These are phyloP conservation scores for Mungos mungo DNA, from an alignment of 2,113 vertebrate genomes.

Conservation along the genomic window DNA sequence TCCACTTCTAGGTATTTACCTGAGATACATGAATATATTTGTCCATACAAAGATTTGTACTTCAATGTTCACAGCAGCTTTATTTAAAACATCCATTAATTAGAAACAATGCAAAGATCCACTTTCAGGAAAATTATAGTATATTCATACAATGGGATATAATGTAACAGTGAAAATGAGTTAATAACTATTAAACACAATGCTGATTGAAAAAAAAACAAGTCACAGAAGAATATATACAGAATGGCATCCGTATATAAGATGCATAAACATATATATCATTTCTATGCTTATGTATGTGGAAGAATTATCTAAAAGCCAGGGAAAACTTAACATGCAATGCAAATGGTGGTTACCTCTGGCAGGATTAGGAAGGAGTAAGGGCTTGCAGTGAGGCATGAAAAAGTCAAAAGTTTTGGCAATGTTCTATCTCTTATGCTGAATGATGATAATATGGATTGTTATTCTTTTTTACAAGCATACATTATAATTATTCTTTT, in stretches of 20 bases:
- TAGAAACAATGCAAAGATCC: background rate
- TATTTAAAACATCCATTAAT: background rate
- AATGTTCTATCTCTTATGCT: background rate
- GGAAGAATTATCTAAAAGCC: background rate
- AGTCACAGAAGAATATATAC: background rate
- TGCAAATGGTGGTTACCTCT: background rate
- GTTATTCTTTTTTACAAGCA: background rate
- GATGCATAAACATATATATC: background rate
- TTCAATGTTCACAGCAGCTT: background rate
- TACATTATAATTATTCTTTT: background rate
- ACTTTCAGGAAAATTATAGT: background rate
- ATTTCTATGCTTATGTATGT: background rate
- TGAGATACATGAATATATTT: background rate
- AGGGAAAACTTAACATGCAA: background rate
- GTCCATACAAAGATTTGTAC: background rate
- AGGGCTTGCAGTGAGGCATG: fast-evolving
- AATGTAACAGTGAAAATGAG: background rate
- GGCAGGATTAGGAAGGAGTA: background rate
- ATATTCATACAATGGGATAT: background rate
- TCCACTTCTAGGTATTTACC: background rate
- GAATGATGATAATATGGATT: background rate
- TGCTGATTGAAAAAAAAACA: background rate
- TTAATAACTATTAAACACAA: background rate
- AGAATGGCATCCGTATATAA: background rate
- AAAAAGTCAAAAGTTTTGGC: background rate